Conservation (phyloP, 35 echinoderm and acorn worm genomes). For the Acanthaster planci region DNA sequence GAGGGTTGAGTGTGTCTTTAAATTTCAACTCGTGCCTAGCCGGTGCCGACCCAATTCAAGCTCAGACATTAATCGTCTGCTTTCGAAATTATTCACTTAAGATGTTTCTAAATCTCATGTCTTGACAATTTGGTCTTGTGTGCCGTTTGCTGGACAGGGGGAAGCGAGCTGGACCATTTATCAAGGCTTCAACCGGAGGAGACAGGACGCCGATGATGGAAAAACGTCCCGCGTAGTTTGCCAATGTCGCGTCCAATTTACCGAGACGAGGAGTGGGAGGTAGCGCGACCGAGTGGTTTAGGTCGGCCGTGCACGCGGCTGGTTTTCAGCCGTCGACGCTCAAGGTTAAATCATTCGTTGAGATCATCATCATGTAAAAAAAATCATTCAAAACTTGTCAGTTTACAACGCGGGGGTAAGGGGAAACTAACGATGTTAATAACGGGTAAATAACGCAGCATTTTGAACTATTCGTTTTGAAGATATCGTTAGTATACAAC, state of each 20-base stretch:
- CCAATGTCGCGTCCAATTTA: slow-evolving; percentile 3
- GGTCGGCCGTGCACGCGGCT: background rate
- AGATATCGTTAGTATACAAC: no score
- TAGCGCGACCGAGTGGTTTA: background rate
- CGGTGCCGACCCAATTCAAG: slow-evolving; percentile 8
- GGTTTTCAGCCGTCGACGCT: background rate
- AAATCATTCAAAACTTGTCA: no score
- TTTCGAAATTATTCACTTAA: slow-evolving; percentile 24
- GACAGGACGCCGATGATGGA: background rate
- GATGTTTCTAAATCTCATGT: slow-evolving; percentile 11
- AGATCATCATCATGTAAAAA: no score
- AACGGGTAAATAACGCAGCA: no score
- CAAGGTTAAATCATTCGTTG: no score
- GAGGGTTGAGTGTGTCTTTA: background rate
- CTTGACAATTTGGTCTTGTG: slow-evolving; percentile 23
- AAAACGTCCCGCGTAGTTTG: slow-evolving; percentile 19
- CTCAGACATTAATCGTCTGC: slow-evolving; percentile 1
- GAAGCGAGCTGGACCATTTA: background rate
- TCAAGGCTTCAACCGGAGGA: background rate
- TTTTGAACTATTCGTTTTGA: no score
- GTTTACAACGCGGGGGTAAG: no score
- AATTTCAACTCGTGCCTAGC: background rate
- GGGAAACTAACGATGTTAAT: no score
- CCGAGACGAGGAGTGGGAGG: background rate
- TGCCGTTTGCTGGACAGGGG: background rate